A percentile compares a stretch with the other conserved stretches of the same genome.
These are phyloP conservation scores for Mesoclemmys tuberculata DNA, from an alignment of 2,113 vertebrate genomes.

Conservation along the genomic window DNA sequence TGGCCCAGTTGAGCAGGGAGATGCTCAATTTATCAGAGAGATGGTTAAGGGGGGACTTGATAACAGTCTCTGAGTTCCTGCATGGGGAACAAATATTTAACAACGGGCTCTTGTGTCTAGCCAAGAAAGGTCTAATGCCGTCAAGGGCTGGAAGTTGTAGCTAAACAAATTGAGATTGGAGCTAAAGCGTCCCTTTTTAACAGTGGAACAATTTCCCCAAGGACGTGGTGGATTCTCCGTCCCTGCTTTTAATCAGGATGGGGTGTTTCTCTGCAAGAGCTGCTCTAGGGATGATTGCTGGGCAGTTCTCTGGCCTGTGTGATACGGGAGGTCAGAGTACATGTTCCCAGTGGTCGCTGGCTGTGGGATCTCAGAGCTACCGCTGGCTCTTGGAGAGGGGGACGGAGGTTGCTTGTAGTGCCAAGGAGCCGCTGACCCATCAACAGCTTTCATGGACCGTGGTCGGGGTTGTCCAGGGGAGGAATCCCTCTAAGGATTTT, in stretches of 20 bases:
- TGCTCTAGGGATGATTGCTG: neutral
- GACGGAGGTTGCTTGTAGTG: neutral
- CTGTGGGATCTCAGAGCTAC: neutral
- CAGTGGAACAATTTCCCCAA: neutral
- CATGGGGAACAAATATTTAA: neutral
- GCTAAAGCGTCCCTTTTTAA: neutral
- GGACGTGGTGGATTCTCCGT: neutral
- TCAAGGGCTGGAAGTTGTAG: neutral
- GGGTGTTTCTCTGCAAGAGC: neutral
- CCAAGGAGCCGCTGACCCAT: accelerated
- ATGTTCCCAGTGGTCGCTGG: neutral
- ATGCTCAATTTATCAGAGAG: neutral
- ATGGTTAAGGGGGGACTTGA: neutral
- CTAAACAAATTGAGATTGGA: neutral
- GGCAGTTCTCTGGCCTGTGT: neutral
- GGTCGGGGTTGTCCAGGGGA: neutral
- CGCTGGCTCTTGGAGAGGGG: neutral
- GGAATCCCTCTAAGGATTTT: neutral
- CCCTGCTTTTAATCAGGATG: neutral
- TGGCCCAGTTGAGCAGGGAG: accelerated
- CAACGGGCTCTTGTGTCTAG: neutral
- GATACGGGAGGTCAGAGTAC: neutral
- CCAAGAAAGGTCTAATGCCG: neutral
- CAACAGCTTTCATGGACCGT: neutral
- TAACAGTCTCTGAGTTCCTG: neutral